Conservation (phyloP, 2,797 vertebrate genomes). For the Serranus cabrilla region DNA sequence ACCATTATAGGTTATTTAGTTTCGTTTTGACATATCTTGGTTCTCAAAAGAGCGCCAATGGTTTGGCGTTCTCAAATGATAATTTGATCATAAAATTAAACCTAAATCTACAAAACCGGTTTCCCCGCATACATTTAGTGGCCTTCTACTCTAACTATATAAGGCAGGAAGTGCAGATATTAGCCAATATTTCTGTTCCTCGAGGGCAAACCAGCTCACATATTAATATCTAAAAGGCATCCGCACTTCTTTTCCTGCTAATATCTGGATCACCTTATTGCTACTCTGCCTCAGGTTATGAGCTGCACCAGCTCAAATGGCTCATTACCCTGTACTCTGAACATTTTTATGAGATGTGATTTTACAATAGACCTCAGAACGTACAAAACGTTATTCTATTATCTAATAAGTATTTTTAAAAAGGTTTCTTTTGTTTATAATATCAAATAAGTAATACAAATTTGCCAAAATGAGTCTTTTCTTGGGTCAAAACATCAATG, state of each 20-base stretch:
- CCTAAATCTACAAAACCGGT: constrained; percentile 17
- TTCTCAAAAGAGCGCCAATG: constrained; percentile 1
- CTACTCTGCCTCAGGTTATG: constrained; percentile 60
- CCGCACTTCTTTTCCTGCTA: constrained; percentile 17
- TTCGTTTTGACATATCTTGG: neutral
- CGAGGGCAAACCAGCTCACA: constrained; percentile 28
- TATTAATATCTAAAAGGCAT: constrained; percentile 48
- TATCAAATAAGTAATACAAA: neutral
- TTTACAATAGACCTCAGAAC: constrained; percentile 25
- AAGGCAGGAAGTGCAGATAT: constrained; percentile 24
- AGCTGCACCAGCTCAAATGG: constrained; percentile 48
- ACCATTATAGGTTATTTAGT: constrained; percentile 18
- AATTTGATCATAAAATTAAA: neutral
- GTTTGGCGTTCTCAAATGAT: neutral
- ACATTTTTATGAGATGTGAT: constrained; percentile 38
- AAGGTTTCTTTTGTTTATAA: neutral
- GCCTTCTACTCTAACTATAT: constrained; percentile 21
- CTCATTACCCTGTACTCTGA: constrained; percentile 22
- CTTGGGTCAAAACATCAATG: neutral
- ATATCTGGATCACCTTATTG: constrained; percentile 30
- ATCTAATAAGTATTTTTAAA: neutral
- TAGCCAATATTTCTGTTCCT: constrained; percentile 36
- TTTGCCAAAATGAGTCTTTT: constrained; percentile 5
- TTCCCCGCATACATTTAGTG: constrained; percentile 19
- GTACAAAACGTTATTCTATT: constrained; percentile 6